Evolutionary conservation across 2,888 invertebrate genomes (phyloP).

Genomic region (Acleris sparsana): DNA sequence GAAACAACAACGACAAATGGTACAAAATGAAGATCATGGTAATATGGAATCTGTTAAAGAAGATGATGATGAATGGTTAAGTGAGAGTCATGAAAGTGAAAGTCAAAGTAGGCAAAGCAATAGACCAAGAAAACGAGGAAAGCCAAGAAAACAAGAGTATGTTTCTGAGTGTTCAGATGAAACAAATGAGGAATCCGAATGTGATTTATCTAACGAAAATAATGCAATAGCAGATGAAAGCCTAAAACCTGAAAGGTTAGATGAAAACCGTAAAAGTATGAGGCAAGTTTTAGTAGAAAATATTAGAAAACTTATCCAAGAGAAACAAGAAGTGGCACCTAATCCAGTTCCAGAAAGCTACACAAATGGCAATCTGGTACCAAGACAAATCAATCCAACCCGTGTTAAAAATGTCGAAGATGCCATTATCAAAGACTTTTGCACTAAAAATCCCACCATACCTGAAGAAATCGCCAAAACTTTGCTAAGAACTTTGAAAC

Average conservation of each 20-base stretch:
- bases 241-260: not conserved
- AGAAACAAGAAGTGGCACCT: not conserved
- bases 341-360: slow-evolving; percentile 1
- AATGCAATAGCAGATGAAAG: not conserved
- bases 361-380: slow-evolving; percentile 1
- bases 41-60: not conserved
- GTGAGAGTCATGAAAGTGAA: slow-evolving; percentile 5
- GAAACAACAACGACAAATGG: slow-evolving; percentile 12
- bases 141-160: slow-evolving; percentile 21
- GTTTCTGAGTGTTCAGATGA: slow-evolving; percentile 35
- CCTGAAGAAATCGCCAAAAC: slow-evolving; percentile 44
- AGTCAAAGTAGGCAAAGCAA: slow-evolving; percentile 36
- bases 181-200: slow-evolving; percentile 31
- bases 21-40: not conserved
- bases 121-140: slow-evolving; percentile 10
- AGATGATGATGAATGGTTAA: not conserved
- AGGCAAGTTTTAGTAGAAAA: not conserved
- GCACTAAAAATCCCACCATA: slow-evolving; percentile 45
- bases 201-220: not conserved
- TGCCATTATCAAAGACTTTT: slow-evolving; percentile 41
- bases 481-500: slow-evolving; percentile 42
- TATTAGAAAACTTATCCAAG: not conserved
- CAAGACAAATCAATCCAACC: slow-evolving; percentile 21
- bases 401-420: slow-evolving; percentile 38
- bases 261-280: not conserved